Percentiles rank a stretch among this genome's conserved stretches.
Conservation (phyloP, 1,140 invertebrate genomes). For the Drosophila nannoptera region DNA sequence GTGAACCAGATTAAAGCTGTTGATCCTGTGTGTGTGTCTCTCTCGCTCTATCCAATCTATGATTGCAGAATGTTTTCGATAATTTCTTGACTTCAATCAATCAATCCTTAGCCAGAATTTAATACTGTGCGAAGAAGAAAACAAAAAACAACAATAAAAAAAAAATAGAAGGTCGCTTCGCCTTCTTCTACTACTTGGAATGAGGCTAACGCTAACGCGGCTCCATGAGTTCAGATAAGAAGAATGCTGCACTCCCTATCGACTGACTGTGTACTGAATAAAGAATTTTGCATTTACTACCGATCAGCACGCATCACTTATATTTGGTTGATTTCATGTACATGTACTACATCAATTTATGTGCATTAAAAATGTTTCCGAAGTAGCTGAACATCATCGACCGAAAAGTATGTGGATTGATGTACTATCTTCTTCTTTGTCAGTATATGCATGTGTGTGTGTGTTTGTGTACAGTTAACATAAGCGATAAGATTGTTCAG, state of each 20-base stretch:
- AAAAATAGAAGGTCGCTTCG: too few species aligned
- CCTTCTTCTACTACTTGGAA: too few species aligned
- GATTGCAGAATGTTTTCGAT: too few species aligned
- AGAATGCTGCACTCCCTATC: slow-evolving; percentile 22
- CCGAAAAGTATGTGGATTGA: neutral
- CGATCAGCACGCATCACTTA: slow-evolving; percentile 36
- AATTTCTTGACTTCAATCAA: too few species aligned
- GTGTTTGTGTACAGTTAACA: slow-evolving; percentile 14
- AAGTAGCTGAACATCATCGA: slow-evolving; percentile 13
- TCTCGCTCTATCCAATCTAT: too few species aligned
- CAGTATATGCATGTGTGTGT: neutral
- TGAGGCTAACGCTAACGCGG: too few species aligned
- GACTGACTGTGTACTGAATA: slow-evolving; percentile 19
- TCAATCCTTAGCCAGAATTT: too few species aligned
- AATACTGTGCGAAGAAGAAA: too few species aligned
- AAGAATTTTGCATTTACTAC: slow-evolving; percentile 7
- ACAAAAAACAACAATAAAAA: too few species aligned
- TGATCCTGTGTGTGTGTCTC: too few species aligned
- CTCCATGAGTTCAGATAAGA: neutral
- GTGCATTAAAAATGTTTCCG: slow-evolving; percentile 16
- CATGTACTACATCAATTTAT: slow-evolving; percentile 19
- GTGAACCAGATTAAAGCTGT: neutral
- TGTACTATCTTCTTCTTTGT: neutral
- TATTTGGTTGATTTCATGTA: slow-evolving; percentile 35
- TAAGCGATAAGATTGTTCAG: slow-evolving; percentile 18